Base-by-base conservation (phyloP, 2,113 vertebrate genomes). In the Thymallus thymallus region DNA sequence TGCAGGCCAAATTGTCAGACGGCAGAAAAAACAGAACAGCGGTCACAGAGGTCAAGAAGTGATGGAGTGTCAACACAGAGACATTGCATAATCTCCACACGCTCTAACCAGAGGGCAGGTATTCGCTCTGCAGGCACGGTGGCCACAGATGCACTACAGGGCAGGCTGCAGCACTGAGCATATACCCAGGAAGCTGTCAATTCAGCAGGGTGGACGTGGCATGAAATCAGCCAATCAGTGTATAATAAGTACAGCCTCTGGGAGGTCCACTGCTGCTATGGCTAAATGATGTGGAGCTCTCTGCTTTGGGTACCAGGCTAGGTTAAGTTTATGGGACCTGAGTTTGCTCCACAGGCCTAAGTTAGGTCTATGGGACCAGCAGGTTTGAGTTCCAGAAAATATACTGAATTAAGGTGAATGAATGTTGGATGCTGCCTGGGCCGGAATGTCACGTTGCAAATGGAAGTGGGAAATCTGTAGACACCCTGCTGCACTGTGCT, bases 141-240 rank as follows among this genome's bases (percentile, higher is more conserved):
- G 73, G 18, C 3, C 56, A n/a, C 66, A 13, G 4, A 4, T 9
- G 72, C 68, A 41, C 61, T 62, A n/a, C 20, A 48, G 14, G 22
- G 30, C 30, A 41, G 12, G 14, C 24, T 24, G 9, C 29, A 67
- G 61, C 6, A 18, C 45, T 32, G 35, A 23, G 67, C 55, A 65
- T 20, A 13, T 13, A 23, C 41, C 68, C 10, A 82, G 80, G 83
- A 87, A 85, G 87, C 77, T 79, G 73, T 86, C 84, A 87, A 84
- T 80, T 64, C 18, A 60, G 41, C 68, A 7, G 4, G 26, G 69
- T 1, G 24, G 72, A 82, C 6, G 30, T 68, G 77, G 75, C 85
- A n/a, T 85, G 86, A 84, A 85, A 88, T 81, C 41, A 29, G 76
- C 72, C n/a, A n/a, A n/a, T n/a, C n/a, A n/a, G n/a, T n/a, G n/a